A percentile compares a stretch with the other conserved stretches of the same genome.
These are phyloP conservation scores for Lepus timidus DNA, from an alignment of 2,113 vertebrate genomes.

Conservation along the genomic window DNA sequence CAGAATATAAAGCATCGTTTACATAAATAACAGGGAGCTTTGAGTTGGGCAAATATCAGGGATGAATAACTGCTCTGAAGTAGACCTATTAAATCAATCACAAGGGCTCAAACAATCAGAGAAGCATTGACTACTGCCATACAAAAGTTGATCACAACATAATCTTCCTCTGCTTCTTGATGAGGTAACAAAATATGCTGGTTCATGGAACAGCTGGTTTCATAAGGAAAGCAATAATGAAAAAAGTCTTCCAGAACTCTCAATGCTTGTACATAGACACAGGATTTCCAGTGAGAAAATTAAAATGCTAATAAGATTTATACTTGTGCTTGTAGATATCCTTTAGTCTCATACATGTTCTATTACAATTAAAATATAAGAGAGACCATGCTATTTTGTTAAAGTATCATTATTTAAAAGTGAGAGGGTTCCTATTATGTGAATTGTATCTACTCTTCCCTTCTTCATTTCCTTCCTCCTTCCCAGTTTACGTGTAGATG, in stretches of 20 bases:
- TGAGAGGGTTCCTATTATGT: constrained; percentile 2
- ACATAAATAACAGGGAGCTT: constrained; percentile 68
- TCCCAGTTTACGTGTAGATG: background rate
- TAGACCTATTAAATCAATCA: constrained; percentile 75
- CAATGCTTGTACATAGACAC: constrained; percentile 74
- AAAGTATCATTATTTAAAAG: constrained; percentile 71
- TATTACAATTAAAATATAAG: constrained; percentile 56
- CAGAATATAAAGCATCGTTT: constrained; percentile 69
- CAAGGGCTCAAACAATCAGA: constrained; percentile 73
- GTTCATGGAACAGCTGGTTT: constrained; percentile 87
- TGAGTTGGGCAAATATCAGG: constrained; percentile 52
- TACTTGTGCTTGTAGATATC: constrained; percentile 80
- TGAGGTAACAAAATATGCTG: constrained; percentile 77
- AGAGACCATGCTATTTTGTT: constrained; percentile 42
- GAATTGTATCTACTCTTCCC: background rate
- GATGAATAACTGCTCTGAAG: constrained; percentile 64
- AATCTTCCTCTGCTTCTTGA: constrained; percentile 73
- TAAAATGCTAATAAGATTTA: constrained; percentile 87
- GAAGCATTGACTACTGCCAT: constrained; percentile 60
- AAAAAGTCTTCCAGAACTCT: constrained; percentile 77
- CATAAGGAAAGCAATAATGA: constrained; percentile 80
- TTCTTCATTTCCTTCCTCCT: too few species aligned
- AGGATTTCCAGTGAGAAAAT: constrained; percentile 84
- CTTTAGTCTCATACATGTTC: constrained; percentile 69
- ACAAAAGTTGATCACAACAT: constrained; percentile 53